Base-by-base conservation (phyloP, 2,113 vertebrate genomes). In the Dromas ardeola region DNA sequence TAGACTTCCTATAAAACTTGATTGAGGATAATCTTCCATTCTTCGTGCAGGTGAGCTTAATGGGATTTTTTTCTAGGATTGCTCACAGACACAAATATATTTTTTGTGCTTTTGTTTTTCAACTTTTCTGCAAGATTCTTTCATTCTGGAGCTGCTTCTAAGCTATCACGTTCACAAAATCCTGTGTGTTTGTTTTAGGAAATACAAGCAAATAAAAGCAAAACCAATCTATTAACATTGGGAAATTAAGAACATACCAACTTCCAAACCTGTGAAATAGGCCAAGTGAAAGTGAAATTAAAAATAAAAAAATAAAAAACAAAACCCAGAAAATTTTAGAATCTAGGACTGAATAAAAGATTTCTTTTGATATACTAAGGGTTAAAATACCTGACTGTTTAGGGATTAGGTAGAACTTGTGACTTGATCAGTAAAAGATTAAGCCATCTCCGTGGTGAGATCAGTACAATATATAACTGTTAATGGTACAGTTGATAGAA, bases 21-120 rank as follows among this genome's bases (percentile, higher is more conserved):
- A 77, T 25, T 53, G 7, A n/a, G 50, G 23, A 77, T 70, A 80
- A 77, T 77, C 71, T 94, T 80, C 47, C 40, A 65, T 70, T 86
- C 78, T 14, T 91, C 49, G 18, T 70, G 67, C 67, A 93, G 96
- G 92, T 94, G 93, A 92, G 38, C 13, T 88, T 82, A 88, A 53
- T 86, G n/a, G 42, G 53, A 77, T 9, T 50, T 88, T 83, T 92
- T 50, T 77, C 40, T 42, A 76, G 50, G 32, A 93, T 32, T 66
- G 42, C 36, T 32, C 58, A 15, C 62, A 77, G 81, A 67, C 22
- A 40, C 49, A 90, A 67, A 52, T 59, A n/a, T 3, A 4, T 21
- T 40, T 79, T 85, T 67, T 82, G 19, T 76, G 43, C 45, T 25
- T 59, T 84, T 29, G 1, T 13, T 88, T 94, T 88, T 82, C 53